These are phyloP conservation scores for Salvelinus namaycush DNA, from an alignment of 2,113 vertebrate species.

Conservation along the genomic window DNA sequence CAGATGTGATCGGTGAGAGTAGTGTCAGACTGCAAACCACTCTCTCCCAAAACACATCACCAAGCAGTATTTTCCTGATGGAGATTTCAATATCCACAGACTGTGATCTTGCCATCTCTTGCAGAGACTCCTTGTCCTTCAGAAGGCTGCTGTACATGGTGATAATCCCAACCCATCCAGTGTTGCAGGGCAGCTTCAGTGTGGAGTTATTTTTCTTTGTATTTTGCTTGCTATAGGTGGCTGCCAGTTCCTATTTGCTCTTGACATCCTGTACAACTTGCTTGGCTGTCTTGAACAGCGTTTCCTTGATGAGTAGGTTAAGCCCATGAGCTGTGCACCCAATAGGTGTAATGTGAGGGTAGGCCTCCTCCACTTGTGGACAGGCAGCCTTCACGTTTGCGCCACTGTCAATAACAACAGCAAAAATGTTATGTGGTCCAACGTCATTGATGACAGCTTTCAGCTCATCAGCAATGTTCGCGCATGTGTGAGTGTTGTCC, in stretches of 20 bases:
- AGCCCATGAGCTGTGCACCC: conserved; percentile 32
- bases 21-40: conserved; percentile 39
- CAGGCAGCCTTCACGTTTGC: conserved; percentile 44
- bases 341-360: conserved; percentile 46
- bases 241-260: conserved; percentile 11
- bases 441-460: conserved; percentile 52
- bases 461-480: conserved; percentile 38
- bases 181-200: conserved; percentile 7
- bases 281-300: conserved; percentile 46
- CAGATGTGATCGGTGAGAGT: conserved; percentile 43
- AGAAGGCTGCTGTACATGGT: conserved; percentile 45
- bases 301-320: conserved; percentile 42
- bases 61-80: conserved; percentile 35
- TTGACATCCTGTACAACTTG: conserved; percentile 33
- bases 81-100: conserved; percentile 24
- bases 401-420: conserved; percentile 46
- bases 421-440: conserved; percentile 49
- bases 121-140: conserved; percentile 38
- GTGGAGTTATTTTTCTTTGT: conserved; percentile 26
- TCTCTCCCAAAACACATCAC: conserved; percentile 47
- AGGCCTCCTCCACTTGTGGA: conserved; percentile 48
- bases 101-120: conserved; percentile 45
- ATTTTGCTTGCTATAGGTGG: conserved; percentile 25
- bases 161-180: conserved; percentile 37
- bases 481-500: conserved; percentile 18